Evolutionary conservation across 2,113 vertebrate species (phyloP).

Genomic region (Puma concolor): DNA sequence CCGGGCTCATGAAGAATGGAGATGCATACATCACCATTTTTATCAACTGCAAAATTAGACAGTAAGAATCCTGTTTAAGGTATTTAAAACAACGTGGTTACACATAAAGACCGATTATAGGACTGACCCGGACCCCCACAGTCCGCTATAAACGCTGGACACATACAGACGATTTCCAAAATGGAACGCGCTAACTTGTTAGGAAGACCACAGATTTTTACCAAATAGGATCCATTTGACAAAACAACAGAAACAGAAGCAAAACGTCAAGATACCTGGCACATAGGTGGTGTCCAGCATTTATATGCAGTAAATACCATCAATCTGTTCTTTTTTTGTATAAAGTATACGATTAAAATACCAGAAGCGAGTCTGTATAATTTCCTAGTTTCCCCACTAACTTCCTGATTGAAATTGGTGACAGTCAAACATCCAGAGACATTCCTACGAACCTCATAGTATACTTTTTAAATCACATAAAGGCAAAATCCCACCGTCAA

Average conservation of each 20-base stretch:
- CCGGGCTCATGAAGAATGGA: conserved; percentile 99
- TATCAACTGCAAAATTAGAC: conserved; percentile 92
- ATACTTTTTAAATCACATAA: background rate
- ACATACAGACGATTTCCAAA: background rate
- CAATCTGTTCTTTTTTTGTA: background rate
- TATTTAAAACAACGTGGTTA: background rate
- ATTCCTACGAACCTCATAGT: background rate
- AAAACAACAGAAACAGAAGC: background rate
- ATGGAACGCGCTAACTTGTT: background rate
- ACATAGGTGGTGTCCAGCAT: background rate
- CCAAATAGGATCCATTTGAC: background rate
- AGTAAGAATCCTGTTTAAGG: background rate
- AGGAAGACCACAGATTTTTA: conserved; percentile 2
- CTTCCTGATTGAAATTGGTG: background rate
- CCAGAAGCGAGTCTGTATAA: background rate
- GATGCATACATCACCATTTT: conserved; percentile 99
- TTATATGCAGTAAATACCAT: background rate
- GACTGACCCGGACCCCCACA: background rate
- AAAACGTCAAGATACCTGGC: background rate
- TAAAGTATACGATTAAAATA: background rate
- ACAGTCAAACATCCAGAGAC: background rate
- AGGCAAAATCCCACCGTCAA: background rate
- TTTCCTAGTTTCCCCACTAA: background rate
- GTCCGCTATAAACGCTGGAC: background rate
- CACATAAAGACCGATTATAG: background rate